These are phyloP conservation scores for Notamacropus eugenii DNA, from an alignment of 2,797 vertebrate species.

Conservation along the genomic window DNA sequence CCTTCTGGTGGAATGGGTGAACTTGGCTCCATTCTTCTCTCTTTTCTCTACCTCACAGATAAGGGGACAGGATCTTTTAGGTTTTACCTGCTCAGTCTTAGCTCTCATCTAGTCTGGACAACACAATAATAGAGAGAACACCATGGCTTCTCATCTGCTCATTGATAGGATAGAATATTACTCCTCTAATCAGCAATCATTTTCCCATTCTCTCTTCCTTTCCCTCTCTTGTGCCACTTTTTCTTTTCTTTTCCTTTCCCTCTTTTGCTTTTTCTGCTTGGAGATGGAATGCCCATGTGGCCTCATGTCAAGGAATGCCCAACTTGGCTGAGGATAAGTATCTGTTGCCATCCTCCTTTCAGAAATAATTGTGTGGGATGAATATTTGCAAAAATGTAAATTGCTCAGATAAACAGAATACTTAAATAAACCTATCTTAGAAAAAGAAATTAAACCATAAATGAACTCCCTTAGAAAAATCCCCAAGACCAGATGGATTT, in stretches of 20 bases:
- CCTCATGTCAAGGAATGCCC: neutral
- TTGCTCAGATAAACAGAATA: neutral
- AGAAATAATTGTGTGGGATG: neutral
- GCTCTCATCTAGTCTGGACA: neutral
- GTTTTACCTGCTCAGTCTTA: neutral
- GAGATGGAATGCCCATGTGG: neutral
- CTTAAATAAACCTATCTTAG: neutral
- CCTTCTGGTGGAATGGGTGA: neutral
- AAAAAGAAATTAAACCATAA: neutral
- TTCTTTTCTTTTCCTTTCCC: neutral
- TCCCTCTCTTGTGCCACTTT: neutral
- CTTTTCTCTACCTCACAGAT: neutral
- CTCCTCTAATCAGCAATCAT: neutral
- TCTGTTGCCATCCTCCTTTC: neutral
- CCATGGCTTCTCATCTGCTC: neutral
- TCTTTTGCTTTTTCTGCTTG: neutral
- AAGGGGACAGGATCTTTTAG: neutral
- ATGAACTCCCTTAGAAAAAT: neutral
- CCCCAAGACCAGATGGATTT: neutral
- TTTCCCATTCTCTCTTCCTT: neutral
- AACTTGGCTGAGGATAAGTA: neutral
- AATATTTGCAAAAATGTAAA: neutral
- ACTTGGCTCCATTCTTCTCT: neutral
- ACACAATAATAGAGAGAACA: neutral
- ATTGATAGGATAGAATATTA: neutral